Percentiles rank a stretch among this genome's conserved stretches.
Evolutionary conservation across 1,140 invertebrate genomes (phyloP).

Genomic region (Amyelois transitella): DNA sequence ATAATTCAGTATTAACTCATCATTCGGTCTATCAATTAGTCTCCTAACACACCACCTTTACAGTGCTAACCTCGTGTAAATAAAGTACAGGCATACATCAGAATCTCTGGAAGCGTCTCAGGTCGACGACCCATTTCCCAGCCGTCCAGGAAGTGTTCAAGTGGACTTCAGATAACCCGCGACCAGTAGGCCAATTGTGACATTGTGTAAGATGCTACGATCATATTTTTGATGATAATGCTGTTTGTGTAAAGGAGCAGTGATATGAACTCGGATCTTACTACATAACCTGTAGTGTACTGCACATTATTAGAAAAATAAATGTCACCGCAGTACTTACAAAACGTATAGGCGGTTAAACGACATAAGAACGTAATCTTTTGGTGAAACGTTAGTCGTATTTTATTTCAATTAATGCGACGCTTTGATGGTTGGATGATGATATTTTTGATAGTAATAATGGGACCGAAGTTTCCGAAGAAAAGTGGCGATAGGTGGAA

Average conservation of each 20-base stretch:
- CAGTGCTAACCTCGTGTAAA: neutral
- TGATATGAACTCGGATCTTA: neutral
- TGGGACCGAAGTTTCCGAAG: no score
- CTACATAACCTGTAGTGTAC: no score
- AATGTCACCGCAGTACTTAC: no score
- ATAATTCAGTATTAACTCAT: neutral
- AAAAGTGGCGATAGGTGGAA: no score
- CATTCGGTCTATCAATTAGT: neutral
- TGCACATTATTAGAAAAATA: no score
- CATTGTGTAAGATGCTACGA: neutral
- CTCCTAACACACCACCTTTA: neutral
- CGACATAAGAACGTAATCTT: no score
- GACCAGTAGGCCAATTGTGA: neutral
- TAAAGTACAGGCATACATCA: neutral
- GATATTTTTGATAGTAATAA: no score
- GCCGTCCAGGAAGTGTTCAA: neutral
- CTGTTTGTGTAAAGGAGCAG: neutral
- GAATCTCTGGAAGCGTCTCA: neutral
- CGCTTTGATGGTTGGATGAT: no score
- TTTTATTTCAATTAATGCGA: no score
- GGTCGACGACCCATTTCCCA: constrained; percentile 4
- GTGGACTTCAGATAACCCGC: constrained; percentile 1
- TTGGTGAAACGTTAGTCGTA: no score
- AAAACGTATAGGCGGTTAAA: no score
- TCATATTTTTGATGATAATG: neutral